Percentiles rank a stretch among this genome's conserved stretches.
These are phyloP conservation scores for Ips nitidus DNA, from an alignment of 1,140 invertebrate genomes.

Conservation along the genomic window DNA sequence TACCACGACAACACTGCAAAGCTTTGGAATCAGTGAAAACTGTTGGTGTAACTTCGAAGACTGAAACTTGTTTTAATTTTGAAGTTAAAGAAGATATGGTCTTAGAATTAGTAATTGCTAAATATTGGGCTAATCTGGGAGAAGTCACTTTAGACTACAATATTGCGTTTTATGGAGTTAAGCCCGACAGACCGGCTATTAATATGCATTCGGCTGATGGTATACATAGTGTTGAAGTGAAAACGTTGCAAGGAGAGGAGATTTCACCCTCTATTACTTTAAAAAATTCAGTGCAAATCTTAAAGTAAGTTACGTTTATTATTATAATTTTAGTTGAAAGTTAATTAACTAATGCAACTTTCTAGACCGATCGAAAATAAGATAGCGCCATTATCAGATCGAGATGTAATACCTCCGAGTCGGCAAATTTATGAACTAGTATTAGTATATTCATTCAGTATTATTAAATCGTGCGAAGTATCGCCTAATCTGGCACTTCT, in stretches of 20 bases:
- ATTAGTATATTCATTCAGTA: constrained; percentile 82
- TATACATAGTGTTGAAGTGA: constrained; percentile 71
- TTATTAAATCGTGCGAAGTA: constrained; percentile 81
- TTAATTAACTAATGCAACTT: constrained; percentile 30
- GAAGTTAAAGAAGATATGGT: constrained; percentile 67
- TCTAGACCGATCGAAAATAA: constrained; percentile 77
- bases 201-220: constrained; percentile 77
- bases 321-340: not conserved
- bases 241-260: constrained; percentile 76
- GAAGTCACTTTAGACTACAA: constrained; percentile 73
- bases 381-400: constrained; percentile 68
- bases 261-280: constrained; percentile 72
- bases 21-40: constrained; percentile 82
- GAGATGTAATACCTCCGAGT: constrained; percentile 83
- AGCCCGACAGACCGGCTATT: constrained; percentile 63
- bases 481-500: constrained; percentile 77
- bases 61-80: constrained; percentile 65
- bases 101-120: constrained; percentile 85
- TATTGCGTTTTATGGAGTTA: constrained; percentile 81
- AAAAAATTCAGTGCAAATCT: constrained; percentile 76
- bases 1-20: constrained; percentile 75
- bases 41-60: constrained; percentile 66
- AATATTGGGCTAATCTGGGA: constrained; percentile 92
- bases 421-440: constrained; percentile 89
- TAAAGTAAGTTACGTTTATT: constrained; percentile 61